A percentile compares a stretch with the other conserved stretches of the same genome.
phyloP scores from a whole-genome alignment of 2,797 vertebrate species.

The Sphenodon punctatus region DNA sequence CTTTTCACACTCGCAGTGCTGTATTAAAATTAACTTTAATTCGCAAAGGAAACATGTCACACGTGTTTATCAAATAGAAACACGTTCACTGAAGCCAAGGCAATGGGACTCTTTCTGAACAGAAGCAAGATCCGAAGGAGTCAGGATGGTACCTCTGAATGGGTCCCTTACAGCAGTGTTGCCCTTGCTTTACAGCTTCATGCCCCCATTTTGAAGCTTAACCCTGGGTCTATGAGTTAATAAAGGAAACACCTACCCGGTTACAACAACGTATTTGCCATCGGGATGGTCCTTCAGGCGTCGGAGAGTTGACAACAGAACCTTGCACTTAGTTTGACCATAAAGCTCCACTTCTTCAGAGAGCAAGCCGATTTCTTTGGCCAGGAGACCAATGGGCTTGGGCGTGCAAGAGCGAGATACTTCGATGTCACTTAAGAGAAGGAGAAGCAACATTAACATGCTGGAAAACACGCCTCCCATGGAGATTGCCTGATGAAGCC shows the following conservation, averaged over 20 bases:
- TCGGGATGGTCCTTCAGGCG: slow-evolving; percentile 87
- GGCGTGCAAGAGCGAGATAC: slow-evolving; percentile 89
- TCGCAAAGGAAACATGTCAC: too few species aligned
- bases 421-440: slow-evolving; percentile 87
- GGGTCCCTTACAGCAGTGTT: too few species aligned
- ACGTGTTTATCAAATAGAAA: too few species aligned
- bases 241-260: slow-evolving; percentile 81
- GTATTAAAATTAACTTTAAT: too few species aligned
- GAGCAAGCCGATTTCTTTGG: slow-evolving; percentile 88
- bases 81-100: too few species aligned
- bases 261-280: slow-evolving; percentile 96
- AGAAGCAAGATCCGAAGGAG: too few species aligned
- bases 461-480: neutral
- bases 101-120: too few species aligned
- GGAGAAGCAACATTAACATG: slow-evolving; percentile 12
- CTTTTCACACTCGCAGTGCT: too few species aligned
- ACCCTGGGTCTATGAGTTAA: too few species aligned
- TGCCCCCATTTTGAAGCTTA: too few species aligned
- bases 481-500: rapidly evolving
- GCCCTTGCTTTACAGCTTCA: too few species aligned
- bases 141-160: too few species aligned
- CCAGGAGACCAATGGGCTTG: slow-evolving; percentile 84
- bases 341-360: slow-evolving; percentile 91
- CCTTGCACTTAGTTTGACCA: slow-evolving; percentile 93
- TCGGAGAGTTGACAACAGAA: slow-evolving; percentile 84